Base-by-base conservation (phyloP, 2,888 invertebrate genomes). In the Hyppa rectilinea region DNA sequence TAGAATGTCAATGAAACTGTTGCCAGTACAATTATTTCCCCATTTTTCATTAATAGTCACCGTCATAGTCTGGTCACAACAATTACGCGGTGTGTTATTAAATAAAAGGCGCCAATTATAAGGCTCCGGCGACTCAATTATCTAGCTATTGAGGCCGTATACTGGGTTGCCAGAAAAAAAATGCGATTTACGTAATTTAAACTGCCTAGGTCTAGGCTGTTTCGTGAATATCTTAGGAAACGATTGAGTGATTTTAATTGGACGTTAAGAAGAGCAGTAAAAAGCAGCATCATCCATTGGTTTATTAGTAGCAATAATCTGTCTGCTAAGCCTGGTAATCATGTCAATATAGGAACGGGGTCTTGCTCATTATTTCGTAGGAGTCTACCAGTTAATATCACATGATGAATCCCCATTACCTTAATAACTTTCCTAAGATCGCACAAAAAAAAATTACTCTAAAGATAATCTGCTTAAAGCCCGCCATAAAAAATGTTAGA, bases 31-130 rank as follows among this genome's bases (percentile, higher is more conserved):
- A 84, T 81, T 84, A 83, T 81, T 78, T 81, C 47, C 75, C 65
- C 70, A 76, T 82, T 75, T 80, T 75, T 82, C 77, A 85, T 83
- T 82, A 81, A 59, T 53, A 60, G 72, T 73, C 76, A 78, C 62
- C 71, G 80, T 82, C 80, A 71, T 68, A 78, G 81, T 80, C 78
- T 81, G 71, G 78, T 82, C 84, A 83, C 83, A 82, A 82, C 85
- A 82, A 88, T 90, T 87, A 87, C 71, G 71, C 67, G 79, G 85
- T 78, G 84, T 87, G 90, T 89, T 90, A 92, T 92, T 93, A 91
- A 86, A 92, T 89, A 92, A 93, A 93, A 92, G 89, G 87, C 80
- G 83, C 80, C 91, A 92, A 93, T 93, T 93, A 93, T 89, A 89
- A 90, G 90, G 89, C 92, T 91, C 92, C 92, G 78, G 85, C 81